Conservation (phyloP, 2,888 invertebrate genomes). For the Coremacera marginata region DNA sequence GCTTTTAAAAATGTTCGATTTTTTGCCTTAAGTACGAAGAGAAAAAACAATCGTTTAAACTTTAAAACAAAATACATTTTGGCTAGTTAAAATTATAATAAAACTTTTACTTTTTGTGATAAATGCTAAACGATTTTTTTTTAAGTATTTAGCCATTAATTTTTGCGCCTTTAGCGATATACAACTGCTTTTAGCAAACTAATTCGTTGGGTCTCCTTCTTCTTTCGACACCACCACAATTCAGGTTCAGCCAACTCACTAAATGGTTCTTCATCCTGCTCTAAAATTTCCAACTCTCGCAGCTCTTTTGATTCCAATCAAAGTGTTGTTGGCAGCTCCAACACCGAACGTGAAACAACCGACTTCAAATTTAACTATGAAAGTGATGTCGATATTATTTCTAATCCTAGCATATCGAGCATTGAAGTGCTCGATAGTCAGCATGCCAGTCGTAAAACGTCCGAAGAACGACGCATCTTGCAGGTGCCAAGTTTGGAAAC, state of each 20-base stretch:
- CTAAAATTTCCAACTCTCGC: constrained; percentile 67
- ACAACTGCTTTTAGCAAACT: neutral
- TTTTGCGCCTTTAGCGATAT: neutral
- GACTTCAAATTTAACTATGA: constrained; percentile 69
- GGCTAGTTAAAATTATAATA: neutral
- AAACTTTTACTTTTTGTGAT: neutral
- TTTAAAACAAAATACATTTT: neutral
- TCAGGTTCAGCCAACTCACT: constrained; percentile 69
- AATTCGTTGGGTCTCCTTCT: neutral
- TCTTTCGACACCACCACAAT: constrained; percentile 25
- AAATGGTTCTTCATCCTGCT: constrained; percentile 68
- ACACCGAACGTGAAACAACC: constrained; percentile 61
- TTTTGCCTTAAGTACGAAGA: no score
- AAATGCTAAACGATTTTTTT: neutral
- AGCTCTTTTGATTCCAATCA: constrained; percentile 69
- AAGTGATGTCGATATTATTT: constrained; percentile 79
- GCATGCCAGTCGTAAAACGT: constrained; percentile 63
- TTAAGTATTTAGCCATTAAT: neutral
- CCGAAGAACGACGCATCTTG: constrained; percentile 70
- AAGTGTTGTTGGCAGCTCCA: constrained; percentile 68
- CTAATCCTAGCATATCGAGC: constrained; percentile 80
- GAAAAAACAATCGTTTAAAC: no score
- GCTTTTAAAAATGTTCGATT: neutral
- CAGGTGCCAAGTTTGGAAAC: constrained; percentile 70
- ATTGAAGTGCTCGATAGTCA: constrained; percentile 74